phyloP scores from a whole-genome alignment of 2,888 invertebrate species.

The Iselma pallidipennis region DNA sequence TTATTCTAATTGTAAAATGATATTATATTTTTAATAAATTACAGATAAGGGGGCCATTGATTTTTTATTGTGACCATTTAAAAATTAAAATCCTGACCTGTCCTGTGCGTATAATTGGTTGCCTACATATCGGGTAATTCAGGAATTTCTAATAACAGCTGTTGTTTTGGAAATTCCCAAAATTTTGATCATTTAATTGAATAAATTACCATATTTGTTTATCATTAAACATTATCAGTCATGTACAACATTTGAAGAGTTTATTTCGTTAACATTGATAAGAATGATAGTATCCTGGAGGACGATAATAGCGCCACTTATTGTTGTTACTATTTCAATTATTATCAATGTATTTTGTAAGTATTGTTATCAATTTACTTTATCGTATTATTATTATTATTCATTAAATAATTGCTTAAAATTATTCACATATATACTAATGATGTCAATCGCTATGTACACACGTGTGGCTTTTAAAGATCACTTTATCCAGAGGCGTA shows the following conservation, averaged over 20 bases:
- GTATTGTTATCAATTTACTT: constrained; percentile 21
- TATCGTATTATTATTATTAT: too few species aligned
- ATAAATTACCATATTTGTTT: background rate
- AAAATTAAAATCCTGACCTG: too few species aligned
- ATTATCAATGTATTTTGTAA: constrained; percentile 36
- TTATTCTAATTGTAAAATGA: too few species aligned
- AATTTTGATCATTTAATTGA: background rate
- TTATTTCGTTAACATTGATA: background rate
- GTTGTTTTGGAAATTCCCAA: background rate
- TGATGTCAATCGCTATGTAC: too few species aligned
- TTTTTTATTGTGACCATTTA: background rate
- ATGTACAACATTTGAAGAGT: background rate
- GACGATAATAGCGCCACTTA: background rate
- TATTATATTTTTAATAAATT: background rate
- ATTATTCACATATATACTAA: too few species aligned
- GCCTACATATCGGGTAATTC: background rate
- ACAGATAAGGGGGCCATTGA: background rate
- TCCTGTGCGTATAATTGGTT: background rate
- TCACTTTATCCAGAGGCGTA: too few species aligned
- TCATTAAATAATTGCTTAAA: too few species aligned
- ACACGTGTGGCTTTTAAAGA: too few species aligned
- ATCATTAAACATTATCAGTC: background rate
- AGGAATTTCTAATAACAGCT: background rate
- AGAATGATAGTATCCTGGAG: background rate
- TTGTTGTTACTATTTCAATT: constrained; percentile 26